Conservation (phyloP, 2,113 vertebrate species). For the Dunckerocampus dactyliophorus region DNA sequence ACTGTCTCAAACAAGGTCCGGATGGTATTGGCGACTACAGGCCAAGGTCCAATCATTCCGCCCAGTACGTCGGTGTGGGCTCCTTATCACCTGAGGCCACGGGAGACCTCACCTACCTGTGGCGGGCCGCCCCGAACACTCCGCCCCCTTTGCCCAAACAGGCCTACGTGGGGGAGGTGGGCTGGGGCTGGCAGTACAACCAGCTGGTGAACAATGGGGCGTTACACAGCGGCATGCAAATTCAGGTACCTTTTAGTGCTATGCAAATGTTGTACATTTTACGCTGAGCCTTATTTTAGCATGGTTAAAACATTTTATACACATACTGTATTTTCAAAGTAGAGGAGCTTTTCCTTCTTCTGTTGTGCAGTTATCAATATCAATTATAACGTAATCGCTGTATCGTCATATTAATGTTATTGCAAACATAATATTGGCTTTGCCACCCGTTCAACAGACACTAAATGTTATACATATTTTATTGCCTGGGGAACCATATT, state of each 20-base stretch:
- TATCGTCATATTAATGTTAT: too few relatives aligned
- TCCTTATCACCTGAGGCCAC: conserved; percentile 56
- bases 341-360: too few relatives aligned
- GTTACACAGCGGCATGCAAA: conserved; percentile 62
- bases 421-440: too few relatives aligned
- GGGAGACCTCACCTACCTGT: conserved; percentile 66
- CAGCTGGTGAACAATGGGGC: conserved; percentile 56
- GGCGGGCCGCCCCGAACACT: conserved; percentile 32
- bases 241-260: conserved; percentile 60
- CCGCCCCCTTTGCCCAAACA: conserved; percentile 36
- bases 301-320: too few relatives aligned
- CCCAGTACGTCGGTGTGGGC: conserved; percentile 53
- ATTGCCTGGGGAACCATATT: too few relatives aligned
- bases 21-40: conserved; percentile 70
- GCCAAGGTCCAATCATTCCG: conserved; percentile 56
- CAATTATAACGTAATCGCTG: too few relatives aligned
- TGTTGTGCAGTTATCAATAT: too few relatives aligned
- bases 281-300: too few relatives aligned
- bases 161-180: conserved; percentile 59
- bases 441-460: too few relatives aligned
- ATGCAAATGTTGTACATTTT: too few relatives aligned
- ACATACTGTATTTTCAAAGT: too few relatives aligned
- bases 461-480: too few relatives aligned
- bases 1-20: conserved; percentile 62
- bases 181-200: conserved; percentile 70